A percentile compares a stretch with the other conserved stretches of the same genome.
phyloP scores from a whole-genome alignment of 2,797 vertebrate genomes.

The Sorex maritimensis region DNA sequence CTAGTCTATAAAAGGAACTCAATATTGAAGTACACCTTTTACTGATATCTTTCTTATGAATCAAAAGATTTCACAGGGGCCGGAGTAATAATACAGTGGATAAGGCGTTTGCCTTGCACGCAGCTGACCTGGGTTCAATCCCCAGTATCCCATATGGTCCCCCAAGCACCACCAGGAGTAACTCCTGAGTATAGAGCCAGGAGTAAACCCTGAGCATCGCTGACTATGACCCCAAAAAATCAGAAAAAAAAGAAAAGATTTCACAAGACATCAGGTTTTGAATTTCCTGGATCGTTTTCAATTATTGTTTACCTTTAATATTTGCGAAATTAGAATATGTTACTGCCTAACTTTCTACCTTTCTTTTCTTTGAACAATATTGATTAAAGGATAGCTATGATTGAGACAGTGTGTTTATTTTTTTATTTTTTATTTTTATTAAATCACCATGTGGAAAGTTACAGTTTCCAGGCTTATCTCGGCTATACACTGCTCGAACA shows the following conservation, averaged over 20 bases:
- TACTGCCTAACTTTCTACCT: conserved; percentile 11
- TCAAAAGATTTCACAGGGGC: conserved; percentile 12
- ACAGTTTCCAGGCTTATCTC: too few relatives aligned
- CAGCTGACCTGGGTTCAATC: too few relatives aligned
- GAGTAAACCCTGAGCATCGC: too few relatives aligned
- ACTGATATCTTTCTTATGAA: conserved; percentile 27
- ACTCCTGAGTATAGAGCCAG: too few relatives aligned
- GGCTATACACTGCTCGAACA: too few relatives aligned
- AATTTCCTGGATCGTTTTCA: neutral
- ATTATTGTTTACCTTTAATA: conserved; percentile 24
- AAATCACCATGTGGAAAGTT: too few relatives aligned
- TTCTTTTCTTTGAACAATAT: conserved; percentile 27
- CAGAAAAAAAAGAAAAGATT: neutral
- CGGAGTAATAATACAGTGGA: too few relatives aligned
- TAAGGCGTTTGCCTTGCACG: too few relatives aligned
- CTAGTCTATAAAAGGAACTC: neutral
- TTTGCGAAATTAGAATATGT: conserved; percentile 37
- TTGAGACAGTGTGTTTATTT: neutral
- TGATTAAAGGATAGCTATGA: neutral
- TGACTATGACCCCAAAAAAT: too few relatives aligned
- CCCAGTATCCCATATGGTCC: too few relatives aligned
- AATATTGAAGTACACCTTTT: conserved; percentile 29
- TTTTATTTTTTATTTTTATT: too few relatives aligned
- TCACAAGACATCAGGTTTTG: neutral
- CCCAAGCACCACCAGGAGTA: too few relatives aligned